Evolutionary conservation across 2,113 vertebrate species (phyloP).

Genomic region (Clarias macrocephalus): DNA sequence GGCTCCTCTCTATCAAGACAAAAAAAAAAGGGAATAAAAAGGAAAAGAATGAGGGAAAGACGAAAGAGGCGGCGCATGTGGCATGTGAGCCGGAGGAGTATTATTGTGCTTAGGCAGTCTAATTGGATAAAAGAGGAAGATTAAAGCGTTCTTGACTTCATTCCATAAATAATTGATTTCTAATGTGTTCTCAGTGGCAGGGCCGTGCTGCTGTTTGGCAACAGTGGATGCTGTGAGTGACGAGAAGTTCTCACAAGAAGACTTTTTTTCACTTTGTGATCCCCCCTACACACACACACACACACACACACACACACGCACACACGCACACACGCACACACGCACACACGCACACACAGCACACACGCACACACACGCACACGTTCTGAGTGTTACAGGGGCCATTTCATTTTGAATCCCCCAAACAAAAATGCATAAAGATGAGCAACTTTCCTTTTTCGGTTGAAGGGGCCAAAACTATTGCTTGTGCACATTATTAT

Average conservation of each 20-base stretch:
- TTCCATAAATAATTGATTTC: slow-evolving; percentile 81
- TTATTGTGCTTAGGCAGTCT: slow-evolving; percentile 77
- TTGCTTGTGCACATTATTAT: slow-evolving; percentile 43
- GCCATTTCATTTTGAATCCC: slow-evolving; percentile 70
- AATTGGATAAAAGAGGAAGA: slow-evolving; percentile 82
- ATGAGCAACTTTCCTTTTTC: slow-evolving; percentile 61
- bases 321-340: background rate
- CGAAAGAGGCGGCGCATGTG: slow-evolving; percentile 58
- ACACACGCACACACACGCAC: slow-evolving; percentile 18
- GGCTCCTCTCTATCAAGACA: slow-evolving; percentile 51
- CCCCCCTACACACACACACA: no score
- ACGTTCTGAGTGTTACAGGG: slow-evolving; percentile 68
- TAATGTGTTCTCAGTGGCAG: slow-evolving; percentile 79
- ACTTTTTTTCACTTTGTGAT: slow-evolving; percentile 35
- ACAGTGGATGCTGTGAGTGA: slow-evolving; percentile 73
- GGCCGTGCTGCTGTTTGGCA: slow-evolving; percentile 72
- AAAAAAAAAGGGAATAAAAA: slow-evolving; percentile 49
- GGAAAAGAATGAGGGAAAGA: slow-evolving; percentile 58
- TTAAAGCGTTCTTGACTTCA: slow-evolving; percentile 75
- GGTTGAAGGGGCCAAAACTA: slow-evolving; percentile 73
- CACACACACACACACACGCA: no score
- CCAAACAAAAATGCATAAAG: slow-evolving; percentile 78
- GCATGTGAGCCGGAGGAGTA: slow-evolving; percentile 67
- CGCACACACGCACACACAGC: background rate
- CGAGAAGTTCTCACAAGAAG: slow-evolving; percentile 65